These are phyloP conservation scores for Anniella stebbinsi DNA, from an alignment of 2,797 vertebrate genomes.

Conservation along the genomic window DNA sequence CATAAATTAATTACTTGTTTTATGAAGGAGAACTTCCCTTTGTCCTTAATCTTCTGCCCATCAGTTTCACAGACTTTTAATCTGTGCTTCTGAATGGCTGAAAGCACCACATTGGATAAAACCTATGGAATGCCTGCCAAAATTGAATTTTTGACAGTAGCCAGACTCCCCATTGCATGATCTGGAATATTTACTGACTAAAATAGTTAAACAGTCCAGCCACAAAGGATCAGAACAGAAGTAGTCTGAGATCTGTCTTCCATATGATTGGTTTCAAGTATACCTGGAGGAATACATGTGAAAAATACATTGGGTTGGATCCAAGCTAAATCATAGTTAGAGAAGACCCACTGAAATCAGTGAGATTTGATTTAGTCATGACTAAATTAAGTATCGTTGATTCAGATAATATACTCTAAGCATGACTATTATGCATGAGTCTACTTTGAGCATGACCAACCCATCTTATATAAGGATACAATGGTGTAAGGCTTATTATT, in stretches of 20 bases:
- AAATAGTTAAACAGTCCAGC: background rate
- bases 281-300: background rate
- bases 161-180: background rate
- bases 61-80: background rate
- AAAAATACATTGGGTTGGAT: background rate
- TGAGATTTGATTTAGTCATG: background rate
- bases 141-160: background rate
- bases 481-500: no score
- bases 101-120: background rate
- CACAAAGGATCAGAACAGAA: background rate
- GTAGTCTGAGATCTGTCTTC: background rate
- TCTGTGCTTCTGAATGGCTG: background rate
- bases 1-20: background rate
- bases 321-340: background rate
- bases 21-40: background rate
- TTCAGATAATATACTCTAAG: no score
- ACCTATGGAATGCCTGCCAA: background rate
- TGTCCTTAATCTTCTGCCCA: background rate
- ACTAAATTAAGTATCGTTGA: no score
- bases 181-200: background rate
- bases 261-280: background rate
- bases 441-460: background rate
- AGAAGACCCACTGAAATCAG: background rate
- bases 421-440: no score
- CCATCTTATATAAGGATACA: no score